These are phyloP conservation scores for Redunca redunca DNA, from an alignment of 2,113 vertebrate genomes.

Conservation along the genomic window DNA sequence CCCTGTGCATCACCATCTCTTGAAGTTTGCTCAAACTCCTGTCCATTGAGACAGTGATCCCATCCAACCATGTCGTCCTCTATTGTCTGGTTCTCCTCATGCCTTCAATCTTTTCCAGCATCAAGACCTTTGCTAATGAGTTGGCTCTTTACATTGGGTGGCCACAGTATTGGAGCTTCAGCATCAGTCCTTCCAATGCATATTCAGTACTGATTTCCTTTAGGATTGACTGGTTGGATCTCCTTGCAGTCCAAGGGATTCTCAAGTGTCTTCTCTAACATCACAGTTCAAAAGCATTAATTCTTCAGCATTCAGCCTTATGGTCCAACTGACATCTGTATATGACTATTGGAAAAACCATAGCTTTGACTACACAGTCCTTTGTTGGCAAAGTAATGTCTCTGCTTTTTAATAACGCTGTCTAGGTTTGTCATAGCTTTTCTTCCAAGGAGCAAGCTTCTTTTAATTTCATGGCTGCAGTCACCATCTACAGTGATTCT, in stretches of 20 bases:
- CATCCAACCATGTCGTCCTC: not conserved
- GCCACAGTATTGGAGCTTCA: not conserved
- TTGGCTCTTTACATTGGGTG: not conserved
- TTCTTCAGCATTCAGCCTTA: not conserved
- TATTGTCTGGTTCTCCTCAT: not conserved
- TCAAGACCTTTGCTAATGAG: not conserved
- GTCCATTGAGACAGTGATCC: not conserved
- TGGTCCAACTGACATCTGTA: not conserved
- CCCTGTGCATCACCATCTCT: not conserved
- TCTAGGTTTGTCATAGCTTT: not conserved
- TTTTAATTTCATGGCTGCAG: not conserved
- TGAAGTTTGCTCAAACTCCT: not conserved
- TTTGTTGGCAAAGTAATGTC: not conserved
- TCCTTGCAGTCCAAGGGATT: not conserved
- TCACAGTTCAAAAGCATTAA: not conserved
- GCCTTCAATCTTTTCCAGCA: not conserved
- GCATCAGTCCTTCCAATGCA: not conserved
- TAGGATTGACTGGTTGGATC: not conserved
- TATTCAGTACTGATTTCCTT: not conserved
- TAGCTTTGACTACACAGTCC: not conserved
- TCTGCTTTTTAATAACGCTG: not conserved
- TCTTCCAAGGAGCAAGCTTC: not conserved
- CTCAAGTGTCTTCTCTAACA: not conserved
- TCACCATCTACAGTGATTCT: not conserved
- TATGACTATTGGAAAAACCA: not conserved